phyloP scores from a whole-genome alignment of 2,113 vertebrate genomes.

The Columba livia region DNA sequence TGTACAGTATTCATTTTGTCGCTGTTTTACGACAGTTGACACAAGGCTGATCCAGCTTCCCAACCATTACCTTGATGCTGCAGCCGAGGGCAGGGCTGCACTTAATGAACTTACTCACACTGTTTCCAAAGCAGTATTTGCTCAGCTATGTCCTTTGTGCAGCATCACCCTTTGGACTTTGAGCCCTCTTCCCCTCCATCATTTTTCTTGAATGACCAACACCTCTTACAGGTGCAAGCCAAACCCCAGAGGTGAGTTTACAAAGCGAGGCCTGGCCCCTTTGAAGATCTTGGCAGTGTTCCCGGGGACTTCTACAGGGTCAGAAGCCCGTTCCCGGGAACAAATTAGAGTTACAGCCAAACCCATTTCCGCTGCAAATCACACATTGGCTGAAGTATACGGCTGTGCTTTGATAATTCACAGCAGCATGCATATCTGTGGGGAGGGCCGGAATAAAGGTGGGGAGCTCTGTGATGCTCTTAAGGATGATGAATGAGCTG shows the following conservation, averaged over 20 bases:
- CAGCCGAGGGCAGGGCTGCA: background rate
- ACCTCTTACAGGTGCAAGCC: background rate
- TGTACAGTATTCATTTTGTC: background rate
- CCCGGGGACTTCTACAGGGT: background rate
- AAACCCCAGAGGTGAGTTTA: background rate
- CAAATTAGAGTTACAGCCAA: background rate
- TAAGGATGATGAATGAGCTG: background rate
- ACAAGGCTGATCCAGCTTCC: background rate
- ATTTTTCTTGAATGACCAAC: background rate
- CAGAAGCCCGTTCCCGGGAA: background rate
- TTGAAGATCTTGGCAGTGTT: background rate
- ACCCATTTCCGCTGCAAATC: background rate
- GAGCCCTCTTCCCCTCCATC: background rate
- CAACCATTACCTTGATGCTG: background rate
- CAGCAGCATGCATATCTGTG: background rate
- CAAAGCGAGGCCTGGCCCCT: background rate
- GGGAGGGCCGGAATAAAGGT: background rate
- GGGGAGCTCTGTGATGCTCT: background rate
- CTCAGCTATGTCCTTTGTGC: background rate
- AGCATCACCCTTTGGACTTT: background rate
- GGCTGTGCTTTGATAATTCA: background rate
- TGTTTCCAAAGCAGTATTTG: background rate
- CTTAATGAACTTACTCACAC: background rate
- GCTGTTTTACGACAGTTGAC: background rate
- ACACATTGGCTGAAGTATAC: background rate